Percentiles rank a stretch among this genome's conserved stretches.
These are phyloP conservation scores for Sinelater perroti DNA, from an alignment of 2,888 invertebrate species.

Conservation along the genomic window DNA sequence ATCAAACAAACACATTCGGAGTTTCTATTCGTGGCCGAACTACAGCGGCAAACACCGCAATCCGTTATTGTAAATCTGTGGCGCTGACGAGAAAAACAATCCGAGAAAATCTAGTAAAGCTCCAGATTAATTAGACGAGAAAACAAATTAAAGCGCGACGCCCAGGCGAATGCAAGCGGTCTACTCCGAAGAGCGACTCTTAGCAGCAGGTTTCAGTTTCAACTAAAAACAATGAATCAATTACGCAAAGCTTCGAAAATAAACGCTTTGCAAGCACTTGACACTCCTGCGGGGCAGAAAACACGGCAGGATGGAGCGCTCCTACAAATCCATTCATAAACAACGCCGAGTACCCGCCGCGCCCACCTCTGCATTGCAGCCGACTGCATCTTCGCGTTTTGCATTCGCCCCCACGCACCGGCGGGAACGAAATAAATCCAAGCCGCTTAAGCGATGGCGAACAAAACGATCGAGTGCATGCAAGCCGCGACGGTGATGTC, in stretches of 20 bases:
- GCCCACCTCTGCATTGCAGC: background rate
- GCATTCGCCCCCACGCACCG: no score
- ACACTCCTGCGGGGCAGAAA: no score
- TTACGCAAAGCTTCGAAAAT: no score
- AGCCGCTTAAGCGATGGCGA: background rate
- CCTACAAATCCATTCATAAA: constrained; percentile 12
- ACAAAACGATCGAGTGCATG: no score
- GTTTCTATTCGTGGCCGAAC: background rate
- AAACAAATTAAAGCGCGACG: constrained; percentile 14
- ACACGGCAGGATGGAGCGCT: background rate
- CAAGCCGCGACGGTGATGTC: no score
- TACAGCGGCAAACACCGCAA: background rate
- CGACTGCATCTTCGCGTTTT: no score
- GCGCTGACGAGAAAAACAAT: constrained; percentile 1
- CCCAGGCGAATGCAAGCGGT: no score
- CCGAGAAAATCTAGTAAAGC: constrained; percentile 8
- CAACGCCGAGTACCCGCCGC: background rate
- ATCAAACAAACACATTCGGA: no score
- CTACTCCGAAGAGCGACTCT: no score
- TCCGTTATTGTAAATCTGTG: constrained; percentile 3
- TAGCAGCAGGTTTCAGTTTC: no score
- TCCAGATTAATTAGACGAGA: constrained; percentile 5
- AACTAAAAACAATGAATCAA: no score
- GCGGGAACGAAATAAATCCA: background rate
- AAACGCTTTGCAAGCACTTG: no score